Percentiles rank a stretch among this genome's conserved stretches.
Conservation (phyloP, 53 echinoderm and acorn worm genomes). For the Actinopyga echinites region DNA sequence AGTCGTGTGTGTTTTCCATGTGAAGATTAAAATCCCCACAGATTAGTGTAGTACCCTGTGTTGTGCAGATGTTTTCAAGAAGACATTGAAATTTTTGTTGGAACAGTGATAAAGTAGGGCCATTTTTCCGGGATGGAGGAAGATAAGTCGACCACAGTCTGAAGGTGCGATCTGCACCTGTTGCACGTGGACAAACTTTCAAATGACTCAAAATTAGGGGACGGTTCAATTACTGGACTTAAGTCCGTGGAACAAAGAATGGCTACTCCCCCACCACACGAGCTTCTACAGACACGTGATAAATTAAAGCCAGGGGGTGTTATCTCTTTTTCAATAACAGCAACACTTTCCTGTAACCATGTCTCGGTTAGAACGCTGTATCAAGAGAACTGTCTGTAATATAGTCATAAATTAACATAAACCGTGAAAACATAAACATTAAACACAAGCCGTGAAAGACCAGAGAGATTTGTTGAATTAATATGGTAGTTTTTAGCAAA, state of each 20-base stretch:
- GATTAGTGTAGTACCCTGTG: no score
- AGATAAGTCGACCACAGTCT: neutral
- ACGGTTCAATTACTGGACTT: no score
- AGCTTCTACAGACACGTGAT: no score
- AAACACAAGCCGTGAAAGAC: no score
- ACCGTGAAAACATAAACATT: no score
- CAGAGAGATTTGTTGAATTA: no score
- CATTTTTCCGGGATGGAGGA: neutral
- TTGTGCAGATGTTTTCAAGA: no score
- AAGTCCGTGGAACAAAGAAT: neutral
- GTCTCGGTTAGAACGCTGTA: neutral
- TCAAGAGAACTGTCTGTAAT: no score
- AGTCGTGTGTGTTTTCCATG: neutral
- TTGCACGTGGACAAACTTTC: neutral
- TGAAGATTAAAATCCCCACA: neutral
- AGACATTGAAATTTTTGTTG: neutral
- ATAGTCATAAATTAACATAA: no score
- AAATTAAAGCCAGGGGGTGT: neutral
- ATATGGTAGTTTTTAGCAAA: no score
- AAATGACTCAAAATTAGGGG: neutral
- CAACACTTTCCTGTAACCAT: neutral
- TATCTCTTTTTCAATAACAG: neutral
- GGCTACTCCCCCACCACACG: neutral
- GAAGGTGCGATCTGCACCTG: neutral
- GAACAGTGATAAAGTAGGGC: neutral